These are phyloP conservation scores for Leucophenga montana DNA, from an alignment of 2,888 invertebrate genomes.

Conservation along the genomic window DNA sequence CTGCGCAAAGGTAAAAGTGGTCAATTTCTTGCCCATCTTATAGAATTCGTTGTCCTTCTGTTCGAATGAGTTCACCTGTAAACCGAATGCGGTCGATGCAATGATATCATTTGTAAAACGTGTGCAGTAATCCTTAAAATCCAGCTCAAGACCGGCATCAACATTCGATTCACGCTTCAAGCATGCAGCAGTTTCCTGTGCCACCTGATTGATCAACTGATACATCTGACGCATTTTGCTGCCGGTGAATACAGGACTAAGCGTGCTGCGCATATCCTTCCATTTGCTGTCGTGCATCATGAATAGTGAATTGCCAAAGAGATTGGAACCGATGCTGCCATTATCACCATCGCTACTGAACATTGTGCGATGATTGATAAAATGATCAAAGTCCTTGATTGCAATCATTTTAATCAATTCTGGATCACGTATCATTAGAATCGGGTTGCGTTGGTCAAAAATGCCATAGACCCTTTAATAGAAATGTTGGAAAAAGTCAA, in stretches of 20 bases:
- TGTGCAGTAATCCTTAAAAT: conserved; percentile 71
- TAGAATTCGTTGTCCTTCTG: conserved; percentile 76
- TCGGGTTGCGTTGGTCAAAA: conserved; percentile 73
- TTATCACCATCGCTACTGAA: conserved; percentile 70
- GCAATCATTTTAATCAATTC: conserved; percentile 75
- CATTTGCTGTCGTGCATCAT: conserved; percentile 72
- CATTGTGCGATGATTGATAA: conserved; percentile 74
- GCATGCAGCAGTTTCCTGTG: conserved; percentile 56
- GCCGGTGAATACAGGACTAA: conserved; percentile 74
- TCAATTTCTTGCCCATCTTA: conserved; percentile 73
- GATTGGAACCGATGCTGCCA: conserved; percentile 54
- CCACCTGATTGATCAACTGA: conserved; percentile 69
- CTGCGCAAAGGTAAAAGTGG: conserved; percentile 67
- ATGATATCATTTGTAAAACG: conserved; percentile 69
- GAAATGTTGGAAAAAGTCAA: too few species aligned
- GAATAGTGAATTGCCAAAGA: conserved; percentile 75
- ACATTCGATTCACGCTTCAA: conserved; percentile 46
- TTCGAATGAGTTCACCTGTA: conserved; percentile 74
- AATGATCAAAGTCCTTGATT: conserved; percentile 77
- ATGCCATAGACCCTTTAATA: conserved; percentile 73
- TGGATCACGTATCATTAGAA: conserved; percentile 74
- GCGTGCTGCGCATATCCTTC: conserved; percentile 73
- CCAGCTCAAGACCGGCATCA: conserved; percentile 56
- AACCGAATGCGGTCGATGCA: conserved; percentile 72
- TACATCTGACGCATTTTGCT: conserved; percentile 74